phyloP scores from a whole-genome alignment of 2,888 invertebrate species.

The Diarsia mendica region DNA sequence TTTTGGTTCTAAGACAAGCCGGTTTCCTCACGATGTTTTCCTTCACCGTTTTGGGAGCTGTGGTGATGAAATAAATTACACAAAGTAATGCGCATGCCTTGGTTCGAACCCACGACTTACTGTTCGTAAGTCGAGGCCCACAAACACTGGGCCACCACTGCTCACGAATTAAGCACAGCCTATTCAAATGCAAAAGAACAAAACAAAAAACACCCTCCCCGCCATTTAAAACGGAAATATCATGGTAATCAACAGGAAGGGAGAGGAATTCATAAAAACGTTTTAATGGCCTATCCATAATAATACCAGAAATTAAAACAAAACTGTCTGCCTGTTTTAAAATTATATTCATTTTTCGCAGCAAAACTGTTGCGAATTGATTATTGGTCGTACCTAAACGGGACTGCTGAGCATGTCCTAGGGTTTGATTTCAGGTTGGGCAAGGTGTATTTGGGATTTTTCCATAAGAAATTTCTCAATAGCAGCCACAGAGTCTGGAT shows the following conservation, averaged over 20 bases:
- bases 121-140: no score
- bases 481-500: not conserved
- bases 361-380: not conserved
- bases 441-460: not conserved
- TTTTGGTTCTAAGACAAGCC: no score
- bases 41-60: no score
- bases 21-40: no score
- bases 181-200: conserved; percentile 19
- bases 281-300: conserved; percentile 35
- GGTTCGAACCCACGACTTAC: no score
- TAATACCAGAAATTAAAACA: not conserved
- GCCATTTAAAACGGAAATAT: conserved; percentile 15
- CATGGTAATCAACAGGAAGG: conserved; percentile 35
- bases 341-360: not conserved
- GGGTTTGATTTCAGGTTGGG: not conserved
- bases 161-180: not conserved
- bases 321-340: not conserved
- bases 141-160: no score
- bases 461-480: not conserved
- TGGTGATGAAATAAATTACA: no score
- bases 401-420: not conserved
- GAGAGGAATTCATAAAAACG: conserved; percentile 34
- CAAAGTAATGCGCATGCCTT: no score
- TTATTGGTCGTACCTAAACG: no score
- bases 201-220: conserved; percentile 7